Conservation (phyloP, 1,140 invertebrate species). For the Cotesia glomerata region DNA sequence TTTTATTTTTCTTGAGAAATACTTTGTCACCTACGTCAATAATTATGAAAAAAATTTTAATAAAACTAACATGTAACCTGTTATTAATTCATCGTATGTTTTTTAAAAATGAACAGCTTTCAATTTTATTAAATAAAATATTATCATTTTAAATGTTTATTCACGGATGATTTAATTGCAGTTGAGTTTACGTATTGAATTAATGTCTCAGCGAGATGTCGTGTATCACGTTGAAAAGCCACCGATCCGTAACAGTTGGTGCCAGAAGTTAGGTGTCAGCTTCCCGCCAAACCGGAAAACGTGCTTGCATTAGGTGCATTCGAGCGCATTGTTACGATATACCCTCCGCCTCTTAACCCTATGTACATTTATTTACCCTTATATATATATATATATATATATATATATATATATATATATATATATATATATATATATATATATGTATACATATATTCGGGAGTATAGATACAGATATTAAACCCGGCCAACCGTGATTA, state of each 20-base stretch:
- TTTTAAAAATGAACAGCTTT: too few relatives aligned
- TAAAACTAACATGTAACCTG: too few relatives aligned
- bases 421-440: constrained; percentile 13
- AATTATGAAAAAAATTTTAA: too few relatives aligned
- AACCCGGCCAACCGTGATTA: constrained; percentile 8
- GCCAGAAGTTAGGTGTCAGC: not conserved
- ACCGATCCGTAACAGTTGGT: constrained; percentile 5
- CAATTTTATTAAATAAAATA: too few relatives aligned
- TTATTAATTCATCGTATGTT: too few relatives aligned
- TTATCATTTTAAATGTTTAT: not conserved
- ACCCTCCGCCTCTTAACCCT: not conserved
- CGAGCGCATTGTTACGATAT: constrained; percentile 9
- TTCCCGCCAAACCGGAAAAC: constrained; percentile 19
- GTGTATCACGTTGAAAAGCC: not conserved
- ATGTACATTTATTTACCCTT: not conserved
- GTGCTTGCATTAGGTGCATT: constrained; percentile 13
- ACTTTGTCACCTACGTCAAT: too few relatives aligned
- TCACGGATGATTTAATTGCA: not conserved
- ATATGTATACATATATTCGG: not conserved
- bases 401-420: constrained; percentile 12
- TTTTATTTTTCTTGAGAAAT: too few relatives aligned
- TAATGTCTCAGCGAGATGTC: not conserved
- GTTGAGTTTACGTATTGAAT: not conserved
- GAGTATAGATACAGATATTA: not conserved
- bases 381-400: constrained; percentile 15